Conservation (phyloP, 2,888 invertebrate species). For the Tuberolachnus salignus region DNA sequence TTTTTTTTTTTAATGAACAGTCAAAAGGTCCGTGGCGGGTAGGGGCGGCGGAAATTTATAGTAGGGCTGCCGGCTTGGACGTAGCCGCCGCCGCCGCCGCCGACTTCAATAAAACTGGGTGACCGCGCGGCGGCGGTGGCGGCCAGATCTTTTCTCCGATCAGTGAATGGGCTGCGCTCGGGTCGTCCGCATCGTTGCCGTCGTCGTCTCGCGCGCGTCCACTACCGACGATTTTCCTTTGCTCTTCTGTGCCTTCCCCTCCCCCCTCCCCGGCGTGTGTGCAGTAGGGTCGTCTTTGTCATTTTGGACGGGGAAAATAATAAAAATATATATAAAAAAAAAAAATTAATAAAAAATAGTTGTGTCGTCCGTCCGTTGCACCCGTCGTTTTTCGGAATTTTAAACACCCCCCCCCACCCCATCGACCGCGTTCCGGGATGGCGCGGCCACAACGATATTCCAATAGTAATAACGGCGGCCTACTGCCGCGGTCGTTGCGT, state of each 20-base stretch:
- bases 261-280: neutral
- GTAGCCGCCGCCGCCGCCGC: slow-evolving; percentile 1
- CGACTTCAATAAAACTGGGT: slow-evolving; percentile 42
- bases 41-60: slow-evolving; percentile 9
- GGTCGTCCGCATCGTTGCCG: slow-evolving; percentile 13
- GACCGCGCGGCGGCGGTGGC: slow-evolving; percentile 18
- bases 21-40: slow-evolving; percentile 27
- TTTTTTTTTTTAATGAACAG: slow-evolving; percentile 35
- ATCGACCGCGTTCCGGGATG: too few relatives aligned
- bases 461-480: neutral
- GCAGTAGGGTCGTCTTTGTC: neutral
- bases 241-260: too few relatives aligned
- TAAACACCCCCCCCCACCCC: too few relatives aligned
- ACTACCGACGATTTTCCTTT: neutral
- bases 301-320: neutral
- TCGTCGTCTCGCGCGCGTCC: neutral
- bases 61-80: slow-evolving; percentile 25
- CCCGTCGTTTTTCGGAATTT: too few relatives aligned
- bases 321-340: too few relatives aligned
- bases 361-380: too few relatives aligned
- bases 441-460: neutral
- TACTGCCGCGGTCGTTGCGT: neutral
- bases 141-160: slow-evolving; percentile 45
- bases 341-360: too few relatives aligned
- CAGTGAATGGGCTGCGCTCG: slow-evolving; percentile 53